Evolutionary conservation across 2,888 invertebrate genomes (phyloP), one percentile per base, ranked within the genome.

Genomic region (Deilephila porcellus): DNA sequence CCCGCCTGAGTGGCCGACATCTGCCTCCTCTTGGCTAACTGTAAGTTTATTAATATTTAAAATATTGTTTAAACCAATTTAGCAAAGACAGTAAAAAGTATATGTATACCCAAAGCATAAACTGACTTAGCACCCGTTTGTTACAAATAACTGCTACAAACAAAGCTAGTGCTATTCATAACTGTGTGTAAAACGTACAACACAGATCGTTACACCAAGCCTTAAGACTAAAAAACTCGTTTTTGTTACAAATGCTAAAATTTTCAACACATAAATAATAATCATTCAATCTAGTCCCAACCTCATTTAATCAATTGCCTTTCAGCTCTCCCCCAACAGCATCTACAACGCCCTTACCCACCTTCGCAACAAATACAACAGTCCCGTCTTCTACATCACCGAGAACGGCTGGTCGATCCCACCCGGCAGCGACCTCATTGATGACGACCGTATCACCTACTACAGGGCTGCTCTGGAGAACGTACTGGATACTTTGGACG

Each of bases 371-470:
- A 91, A 88, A 74, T 96, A 95, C 82, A 92, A 93, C 32, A 92
- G 95, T 80, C 95, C 95, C 0, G 81, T 91, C 53, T 91, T 96
- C 77, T 95, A 95, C 77, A 90, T 96, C 53, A 95, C 96, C 0
- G 97, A 97, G 82, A 96, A 96, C 75, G 96, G 96, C 8, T 95
- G 92, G 89, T 93, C 95, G 7, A 93, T 93, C 25, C 2, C 60
- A 0, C 81, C 85, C 0, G 80, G 79, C 0, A 74, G 74, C 3
- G 88, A 86, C 19, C 79, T 94, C 2, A 81, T 90, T 0, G 96
- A 96, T 81, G 85, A 89, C 0, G 90, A 90, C 45, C 88, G 95
- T 74, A 85, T 95, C 19, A 74, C 81, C 0, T 95, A 94, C 83
- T 88, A 93, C 73, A 86, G 93, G 74, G 86, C 87, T 0, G 92